Percentiles rank a stretch among this genome's conserved stretches.
Evolutionary conservation across 2,888 invertebrate species (phyloP).

Genomic region (Fragum sueziense): DNA sequence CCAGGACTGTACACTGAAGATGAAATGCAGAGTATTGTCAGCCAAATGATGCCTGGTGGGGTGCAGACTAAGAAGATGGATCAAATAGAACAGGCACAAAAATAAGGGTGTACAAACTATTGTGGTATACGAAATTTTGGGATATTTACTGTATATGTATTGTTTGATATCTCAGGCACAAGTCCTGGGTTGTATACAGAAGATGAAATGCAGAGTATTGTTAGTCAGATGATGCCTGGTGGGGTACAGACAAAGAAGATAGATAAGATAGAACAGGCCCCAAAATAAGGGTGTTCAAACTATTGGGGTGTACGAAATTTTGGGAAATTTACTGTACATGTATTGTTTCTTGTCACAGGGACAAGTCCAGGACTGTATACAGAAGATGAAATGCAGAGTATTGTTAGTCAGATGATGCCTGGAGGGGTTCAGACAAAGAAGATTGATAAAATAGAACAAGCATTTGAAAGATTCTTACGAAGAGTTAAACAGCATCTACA

Average conservation of each 20-base stretch:
- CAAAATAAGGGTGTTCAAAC: too few species aligned
- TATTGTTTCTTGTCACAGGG: slow-evolving; percentile 72
- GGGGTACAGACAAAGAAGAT: slow-evolving; percentile 78
- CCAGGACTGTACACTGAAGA: slow-evolving; percentile 78
- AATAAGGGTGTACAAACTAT: too few species aligned
- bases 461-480: slow-evolving; percentile 76
- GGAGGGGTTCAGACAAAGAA: slow-evolving; percentile 79
- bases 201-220: slow-evolving; percentile 77
- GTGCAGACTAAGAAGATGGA: slow-evolving; percentile 78
- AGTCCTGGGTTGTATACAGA: slow-evolving; percentile 78
- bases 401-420: slow-evolving; percentile 81
- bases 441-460: slow-evolving; percentile 79
- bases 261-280: slow-evolving; percentile 79
- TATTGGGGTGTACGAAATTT: too few species aligned
- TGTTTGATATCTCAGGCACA: too few species aligned
- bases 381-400: slow-evolving; percentile 76
- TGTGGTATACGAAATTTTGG: too few species aligned
- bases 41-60: slow-evolving; percentile 80
- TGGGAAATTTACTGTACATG: too few species aligned
- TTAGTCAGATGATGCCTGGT: slow-evolving; percentile 80
- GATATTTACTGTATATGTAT: too few species aligned
- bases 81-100: slow-evolving; percentile 79
- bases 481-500: slow-evolving; percentile 79
- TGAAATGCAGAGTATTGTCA: slow-evolving; percentile 77
- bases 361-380: slow-evolving; percentile 79